Conservation (phyloP, 2,888 invertebrate genomes). For the Leptinotarsa haldemani region DNA sequence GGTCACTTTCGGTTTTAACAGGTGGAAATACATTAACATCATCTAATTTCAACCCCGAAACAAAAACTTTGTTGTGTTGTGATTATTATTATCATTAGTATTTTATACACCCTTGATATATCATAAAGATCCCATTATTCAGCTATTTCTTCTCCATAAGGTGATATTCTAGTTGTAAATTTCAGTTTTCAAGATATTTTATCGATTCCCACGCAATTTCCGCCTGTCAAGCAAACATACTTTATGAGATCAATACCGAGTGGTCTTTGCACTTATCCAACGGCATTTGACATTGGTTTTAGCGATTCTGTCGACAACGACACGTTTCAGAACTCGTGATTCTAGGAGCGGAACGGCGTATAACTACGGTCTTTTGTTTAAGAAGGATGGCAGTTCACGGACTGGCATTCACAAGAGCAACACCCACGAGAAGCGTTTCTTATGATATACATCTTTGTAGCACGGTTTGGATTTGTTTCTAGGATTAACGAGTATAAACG, state of each 20-base stretch:
- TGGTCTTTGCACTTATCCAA: neutral
- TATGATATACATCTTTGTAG: neutral
- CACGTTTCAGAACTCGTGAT: slow-evolving; percentile 38
- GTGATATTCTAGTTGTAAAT: no score
- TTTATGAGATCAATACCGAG: neutral
- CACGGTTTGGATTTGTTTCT: no score
- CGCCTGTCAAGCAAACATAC: neutral
- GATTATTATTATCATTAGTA: no score
- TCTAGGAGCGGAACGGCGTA: slow-evolving; percentile 26
- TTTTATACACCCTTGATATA: no score
- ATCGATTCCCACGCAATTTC: neutral
- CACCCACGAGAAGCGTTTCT: slow-evolving; percentile 23
- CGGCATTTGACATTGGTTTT: slow-evolving; percentile 26
- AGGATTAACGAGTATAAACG: no score
- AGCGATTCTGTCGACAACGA: slow-evolving; percentile 8
- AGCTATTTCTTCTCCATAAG: no score
- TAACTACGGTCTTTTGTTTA: slow-evolving; percentile 18
- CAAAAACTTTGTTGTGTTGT: no score
- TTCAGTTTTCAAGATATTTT: neutral
- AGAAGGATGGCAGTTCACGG: slow-evolving; percentile 37
- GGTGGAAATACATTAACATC: no score
- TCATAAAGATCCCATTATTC: no score
- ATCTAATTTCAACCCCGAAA: no score
- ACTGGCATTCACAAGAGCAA: slow-evolving; percentile 30
- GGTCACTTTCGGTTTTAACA: no score